Evolutionary conservation across 2,113 vertebrate species (phyloP).

Genomic region (Daphoenositta chrysoptera): DNA sequence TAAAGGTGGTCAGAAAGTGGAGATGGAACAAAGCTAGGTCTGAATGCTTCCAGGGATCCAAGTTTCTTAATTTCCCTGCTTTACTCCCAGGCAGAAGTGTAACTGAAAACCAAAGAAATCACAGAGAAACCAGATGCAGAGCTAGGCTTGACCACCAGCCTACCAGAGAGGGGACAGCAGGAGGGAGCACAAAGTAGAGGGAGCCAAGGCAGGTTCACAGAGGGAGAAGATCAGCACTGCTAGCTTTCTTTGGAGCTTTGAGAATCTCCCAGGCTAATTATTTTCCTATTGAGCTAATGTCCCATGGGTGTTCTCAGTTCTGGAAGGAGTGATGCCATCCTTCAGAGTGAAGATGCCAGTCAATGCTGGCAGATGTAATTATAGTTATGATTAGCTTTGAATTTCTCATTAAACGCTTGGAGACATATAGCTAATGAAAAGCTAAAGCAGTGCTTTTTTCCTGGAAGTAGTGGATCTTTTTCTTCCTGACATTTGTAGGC

Average conservation of each 20-base stretch:
- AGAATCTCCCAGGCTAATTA: background rate
- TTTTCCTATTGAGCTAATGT: background rate
- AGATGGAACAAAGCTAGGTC: background rate
- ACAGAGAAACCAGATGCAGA: background rate
- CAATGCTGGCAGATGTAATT: background rate
- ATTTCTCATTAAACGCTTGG: background rate
- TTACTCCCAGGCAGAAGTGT: rapidly evolving
- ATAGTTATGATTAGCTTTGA: background rate
- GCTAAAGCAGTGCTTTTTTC: background rate
- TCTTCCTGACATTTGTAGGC: background rate
- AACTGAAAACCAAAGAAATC: background rate
- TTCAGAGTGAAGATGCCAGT: background rate
- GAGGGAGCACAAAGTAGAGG: background rate
- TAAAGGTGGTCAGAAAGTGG: background rate
- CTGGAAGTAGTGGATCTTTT: background rate
- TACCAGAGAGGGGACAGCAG: background rate
- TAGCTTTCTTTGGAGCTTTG: background rate
- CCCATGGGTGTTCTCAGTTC: background rate
- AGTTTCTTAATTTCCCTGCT: background rate
- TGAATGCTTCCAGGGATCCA: background rate
- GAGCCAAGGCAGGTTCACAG: rapidly evolving
- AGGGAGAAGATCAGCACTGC: background rate
- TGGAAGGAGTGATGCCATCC: background rate
- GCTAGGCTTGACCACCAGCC: background rate
- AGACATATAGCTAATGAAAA: background rate